phyloP scores from a whole-genome alignment of 2,888 invertebrate genomes.

The Arge pagana region DNA sequence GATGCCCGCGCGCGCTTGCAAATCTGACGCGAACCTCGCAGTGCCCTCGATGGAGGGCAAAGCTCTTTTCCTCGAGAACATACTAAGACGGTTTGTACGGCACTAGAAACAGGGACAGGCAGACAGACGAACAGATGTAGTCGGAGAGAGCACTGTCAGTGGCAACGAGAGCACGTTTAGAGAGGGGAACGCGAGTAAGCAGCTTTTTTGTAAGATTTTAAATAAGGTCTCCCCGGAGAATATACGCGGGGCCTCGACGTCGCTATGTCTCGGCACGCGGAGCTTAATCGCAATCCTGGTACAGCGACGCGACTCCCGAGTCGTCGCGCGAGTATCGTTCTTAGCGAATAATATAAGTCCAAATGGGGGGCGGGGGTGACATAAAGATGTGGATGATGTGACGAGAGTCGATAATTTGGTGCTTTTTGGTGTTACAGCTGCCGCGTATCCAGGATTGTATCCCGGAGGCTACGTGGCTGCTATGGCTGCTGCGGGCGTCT shows the following conservation, averaged over 20 bases:
- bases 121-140: slow-evolving; percentile 30
- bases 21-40: slow-evolving; percentile 30
- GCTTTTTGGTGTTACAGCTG: slow-evolving; percentile 59
- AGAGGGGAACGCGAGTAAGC: slow-evolving; percentile 43
- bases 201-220: slow-evolving; percentile 49
- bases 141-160: slow-evolving; percentile 28
- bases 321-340: no score
- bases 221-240: slow-evolving; percentile 49
- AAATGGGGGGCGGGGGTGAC: no score
- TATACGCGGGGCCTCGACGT: no score
- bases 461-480: slow-evolving; percentile 74
- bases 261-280: slow-evolving; percentile 7
- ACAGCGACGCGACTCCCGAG: no score
- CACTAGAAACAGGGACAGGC: slow-evolving; percentile 35
- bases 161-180: slow-evolving; percentile 22
- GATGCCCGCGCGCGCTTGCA: slow-evolving; percentile 10
- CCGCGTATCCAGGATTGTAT: slow-evolving; percentile 73
- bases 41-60: slow-evolving; percentile 28
- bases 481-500: slow-evolving; percentile 76
- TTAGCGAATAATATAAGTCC: no score
- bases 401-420: no score
- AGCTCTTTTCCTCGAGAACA: slow-evolving; percentile 33
- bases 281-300: no score
- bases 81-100: slow-evolving; percentile 32
- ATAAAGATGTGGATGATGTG: no score